Evolutionary conservation across 2,113 vertebrate genomes (phyloP), one percentile per base, ranked within the genome.

Genomic region (Perca schrenkii): DNA sequence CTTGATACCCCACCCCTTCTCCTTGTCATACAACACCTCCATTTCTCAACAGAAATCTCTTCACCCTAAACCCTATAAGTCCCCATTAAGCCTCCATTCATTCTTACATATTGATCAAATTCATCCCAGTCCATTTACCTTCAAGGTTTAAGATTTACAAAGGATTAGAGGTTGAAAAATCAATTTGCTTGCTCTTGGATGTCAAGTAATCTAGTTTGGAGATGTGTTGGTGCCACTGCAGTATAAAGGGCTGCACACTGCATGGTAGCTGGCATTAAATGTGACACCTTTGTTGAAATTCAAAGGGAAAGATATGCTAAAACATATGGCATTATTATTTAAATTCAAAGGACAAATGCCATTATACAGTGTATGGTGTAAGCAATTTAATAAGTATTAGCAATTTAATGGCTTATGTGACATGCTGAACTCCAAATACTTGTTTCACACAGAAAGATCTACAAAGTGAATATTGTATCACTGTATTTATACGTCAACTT

Each of bases 81-180:
- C 87, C 40, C 77, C 87, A 90, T 89, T 93, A 94, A 91, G 80
- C 87, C 83, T 64, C 74, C 49, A 85, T 92, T 91, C 72, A 78
- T 92, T 91, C 79, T 66, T 71, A 81, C 84, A 80, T 90, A 89
- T 91, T 91, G 91, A 92, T 90, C 86, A 83, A 88, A 93, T 85
- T 91, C 81, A 86, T 92, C 87, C 84, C 85, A 77, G 82, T 87
- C 82, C 86, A 87, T 93, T 94, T 89, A 86, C 79, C 75, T 88
- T 65, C 58, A 83, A 90, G 90, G 80, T 89, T 87, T 85, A 78
- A 91, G 91, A 89, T 93, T 93, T 91, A 88, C 85, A 87, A 83
- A 87, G 91, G 92, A 91, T 94, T 92, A 90, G 74, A 82, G 87
- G 79, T 86, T 77, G 79, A 85, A 86, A 91, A 94, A 93, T 94